Evolutionary conservation across 2,888 invertebrate species (phyloP).

Genomic region (Pyrgus malvae): DNA sequence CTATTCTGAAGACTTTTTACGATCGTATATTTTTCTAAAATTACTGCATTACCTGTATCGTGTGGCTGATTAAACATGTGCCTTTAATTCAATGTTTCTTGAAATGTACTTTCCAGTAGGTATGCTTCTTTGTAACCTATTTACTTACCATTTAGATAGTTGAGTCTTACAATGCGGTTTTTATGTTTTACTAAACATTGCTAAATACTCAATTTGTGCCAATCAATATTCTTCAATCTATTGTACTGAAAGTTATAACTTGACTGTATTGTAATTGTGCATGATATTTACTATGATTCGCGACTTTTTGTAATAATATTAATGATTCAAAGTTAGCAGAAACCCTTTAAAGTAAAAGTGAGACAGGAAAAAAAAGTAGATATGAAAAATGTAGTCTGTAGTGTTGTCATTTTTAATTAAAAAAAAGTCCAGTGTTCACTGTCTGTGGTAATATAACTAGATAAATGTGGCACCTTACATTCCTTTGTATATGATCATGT

Average conservation of each 20-base stretch:
- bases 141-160: too few species aligned
- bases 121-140: neutral
- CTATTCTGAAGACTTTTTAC: too few species aligned
- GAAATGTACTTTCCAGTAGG: neutral
- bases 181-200: too few species aligned
- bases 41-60: conserved; percentile 6
- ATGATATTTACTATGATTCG: neutral
- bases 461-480: conserved; percentile 48
- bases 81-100: neutral
- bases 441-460: conserved; percentile 53
- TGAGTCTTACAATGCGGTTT: too few species aligned
- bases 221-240: conserved; percentile 48
- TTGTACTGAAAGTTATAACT: conserved; percentile 12
- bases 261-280: neutral
- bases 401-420: conserved; percentile 24
- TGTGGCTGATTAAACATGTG: neutral
- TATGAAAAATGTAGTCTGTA: conserved; percentile 2
- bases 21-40: neutral
- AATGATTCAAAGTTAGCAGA: neutral
- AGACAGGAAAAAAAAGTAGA: neutral
- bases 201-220: conserved; percentile 69
- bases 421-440: conserved; percentile 60
- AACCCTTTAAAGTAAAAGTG: neutral
- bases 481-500: conserved; percentile 46
- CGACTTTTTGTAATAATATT: neutral